Conservation (phyloP, 1,140 invertebrate genomes). For the Procambarus virginalis region DNA sequence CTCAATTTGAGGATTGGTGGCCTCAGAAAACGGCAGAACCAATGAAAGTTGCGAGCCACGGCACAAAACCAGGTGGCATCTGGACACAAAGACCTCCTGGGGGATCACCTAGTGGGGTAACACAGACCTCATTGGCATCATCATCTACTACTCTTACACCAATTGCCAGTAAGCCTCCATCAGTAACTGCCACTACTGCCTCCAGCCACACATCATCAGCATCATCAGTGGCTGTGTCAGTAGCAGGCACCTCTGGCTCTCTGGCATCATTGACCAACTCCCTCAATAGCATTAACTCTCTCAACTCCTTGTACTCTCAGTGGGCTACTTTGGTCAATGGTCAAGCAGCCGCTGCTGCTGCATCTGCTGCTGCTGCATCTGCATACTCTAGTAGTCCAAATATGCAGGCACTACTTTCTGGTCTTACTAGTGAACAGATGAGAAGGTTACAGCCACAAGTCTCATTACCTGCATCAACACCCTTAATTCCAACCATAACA, state of each 20-base stretch:
- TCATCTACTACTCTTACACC: conserved; percentile 53
- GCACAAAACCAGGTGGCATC: conserved; percentile 68
- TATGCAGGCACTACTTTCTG: conserved; percentile 65
- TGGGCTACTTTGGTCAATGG: conserved; percentile 66
- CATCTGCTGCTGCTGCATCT: conserved; percentile 27
- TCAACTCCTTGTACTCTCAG: conserved; percentile 61
- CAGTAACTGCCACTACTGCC: conserved; percentile 41
- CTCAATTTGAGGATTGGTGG: conserved; percentile 93
- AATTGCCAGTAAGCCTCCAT: conserved; percentile 58
- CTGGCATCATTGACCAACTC: conserved; percentile 59
- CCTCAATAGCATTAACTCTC: conserved; percentile 54
- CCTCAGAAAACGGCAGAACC: conserved; percentile 75
- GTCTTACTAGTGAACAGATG: conserved; percentile 64
- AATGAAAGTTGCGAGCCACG: conserved; percentile 68
- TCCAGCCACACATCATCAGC: conserved; percentile 42
- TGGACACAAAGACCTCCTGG: conserved; percentile 71
- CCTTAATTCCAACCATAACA: conserved; percentile 50
- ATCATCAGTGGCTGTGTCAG: conserved; percentile 49
- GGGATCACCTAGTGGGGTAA: conserved; percentile 49
- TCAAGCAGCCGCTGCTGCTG: conserved; percentile 29
- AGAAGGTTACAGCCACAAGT: conserved; percentile 58
- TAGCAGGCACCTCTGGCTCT: conserved; percentile 40
- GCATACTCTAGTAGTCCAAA: conserved; percentile 54
- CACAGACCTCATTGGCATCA: conserved; percentile 46
- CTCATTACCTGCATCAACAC: conserved; percentile 50